Evolutionary conservation across 2,888 invertebrate genomes (phyloP).

Genomic region (Odiellus spinosus): DNA sequence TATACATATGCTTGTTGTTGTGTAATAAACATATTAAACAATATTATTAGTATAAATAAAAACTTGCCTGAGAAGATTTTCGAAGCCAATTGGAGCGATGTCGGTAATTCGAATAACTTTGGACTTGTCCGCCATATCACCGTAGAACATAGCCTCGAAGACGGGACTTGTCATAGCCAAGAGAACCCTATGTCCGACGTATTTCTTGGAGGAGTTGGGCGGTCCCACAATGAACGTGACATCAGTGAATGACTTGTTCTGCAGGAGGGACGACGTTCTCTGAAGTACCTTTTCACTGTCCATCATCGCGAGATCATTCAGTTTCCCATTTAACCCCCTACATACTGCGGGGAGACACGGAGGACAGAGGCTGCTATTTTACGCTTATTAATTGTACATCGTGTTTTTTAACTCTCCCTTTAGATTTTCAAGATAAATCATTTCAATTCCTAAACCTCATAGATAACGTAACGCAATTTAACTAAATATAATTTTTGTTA

Average conservation of each 20-base stretch:
- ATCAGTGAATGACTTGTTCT: slow-evolving; percentile 23
- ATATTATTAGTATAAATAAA: too few species aligned
- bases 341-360: background rate
- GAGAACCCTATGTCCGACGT: slow-evolving; percentile 22
- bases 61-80: slow-evolving; percentile 19
- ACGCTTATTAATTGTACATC: too few species aligned
- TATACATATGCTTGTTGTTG: too few species aligned
- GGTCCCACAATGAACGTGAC: slow-evolving; percentile 23
- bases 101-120: slow-evolving; percentile 22
- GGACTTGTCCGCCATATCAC: slow-evolving; percentile 23
- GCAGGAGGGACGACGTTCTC: slow-evolving; percentile 21
- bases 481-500: too few species aligned
- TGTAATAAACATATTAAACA: too few species aligned
- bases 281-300: slow-evolving; percentile 17
- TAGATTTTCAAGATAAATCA: too few species aligned
- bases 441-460: too few species aligned
- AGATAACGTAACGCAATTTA: too few species aligned
- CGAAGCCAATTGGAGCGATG: slow-evolving; percentile 22
- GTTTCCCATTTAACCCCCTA: background rate
- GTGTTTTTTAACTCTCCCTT: too few species aligned
- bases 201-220: slow-evolving; percentile 22
- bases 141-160: slow-evolving; percentile 23
- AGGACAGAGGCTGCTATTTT: too few species aligned
- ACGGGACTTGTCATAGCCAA: slow-evolving; percentile 22
- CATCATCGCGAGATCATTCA: slow-evolving; percentile 4